Evolutionary conservation across 2,888 invertebrate species (phyloP), one percentile per base, ranked within the genome.

Genomic region (Cantharis rufa): DNA sequence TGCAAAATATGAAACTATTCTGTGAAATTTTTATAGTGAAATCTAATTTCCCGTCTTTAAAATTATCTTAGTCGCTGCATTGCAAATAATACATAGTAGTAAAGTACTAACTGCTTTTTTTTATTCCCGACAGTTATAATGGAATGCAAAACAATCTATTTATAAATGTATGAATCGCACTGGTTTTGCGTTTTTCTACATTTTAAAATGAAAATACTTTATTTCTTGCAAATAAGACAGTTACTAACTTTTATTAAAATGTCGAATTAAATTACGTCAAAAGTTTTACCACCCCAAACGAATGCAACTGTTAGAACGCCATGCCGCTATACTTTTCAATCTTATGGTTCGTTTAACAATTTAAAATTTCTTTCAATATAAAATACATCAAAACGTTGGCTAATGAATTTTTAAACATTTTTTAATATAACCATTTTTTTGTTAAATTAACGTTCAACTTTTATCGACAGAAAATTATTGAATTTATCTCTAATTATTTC

Each of bases 171-270:
- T 68, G 72, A 72, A 72, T 70, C 72, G 71, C 74, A 71, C 13
- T 71, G 72, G 63, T 62, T 66, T 16, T 66, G 48, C 61, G 48
- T 48, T 48, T 48, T 48, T 48, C 48, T 48, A 48, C 61, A 64
- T 24, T 72, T 69, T 64, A 69, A 69, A 74, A 74, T 68, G 74
- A 66, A 75, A 74, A 75, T 71, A 72, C 74, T 71, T 77, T 69
- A 77, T 77, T 77, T 77, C 74, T 75, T 77, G 77, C 74, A 77
- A 77, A 74, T 77, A 77, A 77, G 74, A 75, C 77, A 77, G 75
- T 77, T 75, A 75, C 77, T 69, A 75, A 77, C 77, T 77, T 74
- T 77, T 77, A 77, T 77, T 77, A 77, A 77, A 77, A 75, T 72
- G 77, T 77, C 74, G 71, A 77, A 77, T 72, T 72, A 69, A 72